A percentile compares a stretch with the other conserved stretches of the same genome.
These are phyloP conservation scores for Arnoldichthys spilopterus DNA, from an alignment of 2,797 vertebrate genomes.

Conservation along the genomic window DNA sequence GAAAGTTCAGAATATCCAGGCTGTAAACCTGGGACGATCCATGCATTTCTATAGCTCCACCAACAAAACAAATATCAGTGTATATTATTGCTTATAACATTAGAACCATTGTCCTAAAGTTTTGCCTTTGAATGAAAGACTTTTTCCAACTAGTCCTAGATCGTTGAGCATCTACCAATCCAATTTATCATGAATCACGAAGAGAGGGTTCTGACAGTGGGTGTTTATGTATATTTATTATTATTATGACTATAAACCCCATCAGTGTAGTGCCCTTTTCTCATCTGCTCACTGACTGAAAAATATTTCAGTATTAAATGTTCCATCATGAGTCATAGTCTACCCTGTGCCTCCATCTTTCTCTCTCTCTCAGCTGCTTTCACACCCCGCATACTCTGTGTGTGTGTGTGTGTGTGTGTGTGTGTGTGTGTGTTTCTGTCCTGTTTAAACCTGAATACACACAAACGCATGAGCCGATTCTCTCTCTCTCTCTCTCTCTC, in stretches of 20 bases:
- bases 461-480: neutral
- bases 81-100: no score
- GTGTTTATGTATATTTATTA: neutral
- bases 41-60: no score
- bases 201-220: no score
- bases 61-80: no score
- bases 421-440: conserved; percentile 12
- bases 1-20: no score
- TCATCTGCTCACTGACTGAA: conserved; percentile 57
- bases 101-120: no score
- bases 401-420: neutral
- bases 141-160: no score
- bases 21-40: no score
- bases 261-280: neutral
- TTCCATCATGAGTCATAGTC: conserved; percentile 63
- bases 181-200: no score
- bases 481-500: neutral
- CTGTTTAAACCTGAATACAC: conserved; percentile 16
- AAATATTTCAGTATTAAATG: conserved; percentile 69
- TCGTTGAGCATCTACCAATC: no score
- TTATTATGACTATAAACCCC: conserved; percentile 24
- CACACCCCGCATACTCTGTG: neutral
- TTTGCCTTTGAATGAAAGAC: no score
- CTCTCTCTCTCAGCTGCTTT: conserved; percentile 7
- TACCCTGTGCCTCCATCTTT: neutral